Base-by-base conservation (phyloP, 1,140 invertebrate species). In the Venturia canescens region DNA sequence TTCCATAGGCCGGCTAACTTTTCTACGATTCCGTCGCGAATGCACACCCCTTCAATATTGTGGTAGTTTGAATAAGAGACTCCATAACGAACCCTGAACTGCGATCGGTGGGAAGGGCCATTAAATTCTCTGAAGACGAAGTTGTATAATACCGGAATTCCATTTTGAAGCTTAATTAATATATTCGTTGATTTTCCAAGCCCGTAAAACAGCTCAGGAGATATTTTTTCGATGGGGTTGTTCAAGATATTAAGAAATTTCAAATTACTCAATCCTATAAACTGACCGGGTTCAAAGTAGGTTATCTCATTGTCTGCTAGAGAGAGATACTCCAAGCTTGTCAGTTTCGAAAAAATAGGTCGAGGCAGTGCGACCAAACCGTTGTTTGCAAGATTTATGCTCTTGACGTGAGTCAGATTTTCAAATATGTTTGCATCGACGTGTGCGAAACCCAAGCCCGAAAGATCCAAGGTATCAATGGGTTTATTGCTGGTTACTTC, bases 361-460 rank as follows among this genome's bases (percentile, higher is more conserved):
- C 60, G 23, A 44, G 53, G 72, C 16, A 76, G n/a, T n/a, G n/a
- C n/a, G n/a, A n/a, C n/a, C n/a, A n/a, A n/a, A n/a, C n/a, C 44
- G 27, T 78, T 70, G 34, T 78, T 69, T 0, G 11, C 29, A 5
- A 89, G 53, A 69, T 76, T 80, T 1, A 89, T 60, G 4, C 66
- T 80, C n/a, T 86, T 85, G 7, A 86, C 50, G 13, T 83, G 29
- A 0, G 34, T 9, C 1, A 88, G 26, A 21, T 87, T 78, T 15
- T 86, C 86, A 15, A 89, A 84, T 1, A 81, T 83, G 16, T 85
- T 83, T 21, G 80, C 81, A 0, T 87, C 81, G 13, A 89, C 3
- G 0, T 13, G 11, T 0, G 3, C 66, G 23, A 88, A 72, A 1
- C 31, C 72, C 23, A 85, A 29, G 34, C 53, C 18, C 29, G 72